Evolutionary conservation across 2,113 vertebrate genomes (phyloP).

Genomic region (Corythornis madagascariensis): DNA sequence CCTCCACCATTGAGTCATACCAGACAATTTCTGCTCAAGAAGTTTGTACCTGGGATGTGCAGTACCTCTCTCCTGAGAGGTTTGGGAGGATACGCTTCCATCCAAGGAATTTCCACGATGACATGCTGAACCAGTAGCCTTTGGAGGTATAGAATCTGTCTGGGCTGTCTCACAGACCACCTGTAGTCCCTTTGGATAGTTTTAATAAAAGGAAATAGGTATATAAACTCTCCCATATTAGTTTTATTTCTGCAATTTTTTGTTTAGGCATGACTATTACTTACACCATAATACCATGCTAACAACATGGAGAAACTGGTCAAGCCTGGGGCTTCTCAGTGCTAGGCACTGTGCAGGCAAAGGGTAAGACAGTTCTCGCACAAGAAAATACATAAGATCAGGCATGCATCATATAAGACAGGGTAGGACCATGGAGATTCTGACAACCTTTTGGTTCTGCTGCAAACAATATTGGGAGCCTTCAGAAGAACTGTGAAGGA

Average conservation of each 20-base stretch:
- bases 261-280: background rate
- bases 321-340: background rate
- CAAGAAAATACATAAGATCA: background rate
- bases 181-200: conserved; percentile 83
- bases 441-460: background rate
- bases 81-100: conserved; percentile 87
- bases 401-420: background rate
- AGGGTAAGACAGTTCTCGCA: background rate
- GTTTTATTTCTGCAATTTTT: background rate
- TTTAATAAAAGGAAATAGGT: background rate
- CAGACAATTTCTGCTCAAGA: background rate
- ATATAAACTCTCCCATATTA: background rate
- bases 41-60: conserved; percentile 87
- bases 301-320: background rate
- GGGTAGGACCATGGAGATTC: background rate
- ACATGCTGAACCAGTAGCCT: conserved; percentile 85
- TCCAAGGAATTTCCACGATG: conserved; percentile 93
- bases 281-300: background rate
- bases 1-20: background rate
- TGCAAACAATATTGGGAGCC: background rate
- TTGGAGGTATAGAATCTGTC: conserved; percentile 82
- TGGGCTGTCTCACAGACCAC: conserved; percentile 90
- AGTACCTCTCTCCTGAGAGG: conserved; percentile 80
- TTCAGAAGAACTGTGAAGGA: background rate
- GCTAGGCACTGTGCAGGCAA: background rate